These are phyloP conservation scores for Heteractis magnifica DNA, from an alignment of 92 coral and sea anemone species.

Conservation along the genomic window DNA sequence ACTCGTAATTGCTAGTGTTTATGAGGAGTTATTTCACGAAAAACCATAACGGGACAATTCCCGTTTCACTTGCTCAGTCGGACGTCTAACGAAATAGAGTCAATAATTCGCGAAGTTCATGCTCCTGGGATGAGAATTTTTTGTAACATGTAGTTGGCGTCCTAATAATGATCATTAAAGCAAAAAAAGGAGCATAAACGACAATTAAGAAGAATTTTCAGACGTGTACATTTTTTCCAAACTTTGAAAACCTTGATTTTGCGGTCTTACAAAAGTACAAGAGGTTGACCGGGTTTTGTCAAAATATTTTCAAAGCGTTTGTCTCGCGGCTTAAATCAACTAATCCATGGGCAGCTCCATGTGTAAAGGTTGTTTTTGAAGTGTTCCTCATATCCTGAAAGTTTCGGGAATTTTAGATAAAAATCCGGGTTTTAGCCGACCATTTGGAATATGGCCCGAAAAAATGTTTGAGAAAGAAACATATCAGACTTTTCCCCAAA, in stretches of 20 bases:
- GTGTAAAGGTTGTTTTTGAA: neutral
- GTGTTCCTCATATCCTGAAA: neutral
- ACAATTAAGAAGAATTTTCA: neutral
- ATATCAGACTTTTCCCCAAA: neutral
- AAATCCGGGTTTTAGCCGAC: neutral
- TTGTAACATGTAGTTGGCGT: no score
- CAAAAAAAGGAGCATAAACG: neutral
- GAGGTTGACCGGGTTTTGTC: neutral
- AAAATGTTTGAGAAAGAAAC: neutral
- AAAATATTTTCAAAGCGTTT: neutral
- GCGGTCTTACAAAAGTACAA: conserved; percentile 1
- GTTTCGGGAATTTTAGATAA: neutral
- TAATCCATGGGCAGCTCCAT: neutral
- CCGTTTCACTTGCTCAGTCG: neutral
- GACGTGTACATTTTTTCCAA: neutral
- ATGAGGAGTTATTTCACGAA: neutral
- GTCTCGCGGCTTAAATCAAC: conserved; percentile 3
- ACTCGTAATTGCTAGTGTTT: neutral
- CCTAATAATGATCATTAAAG: no score
- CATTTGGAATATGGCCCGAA: neutral
- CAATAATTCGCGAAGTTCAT: no score
- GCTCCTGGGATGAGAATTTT: no score
- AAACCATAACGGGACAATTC: neutral
- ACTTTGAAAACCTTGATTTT: neutral
- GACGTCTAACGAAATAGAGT: no score